phyloP scores from a whole-genome alignment of 2,113 vertebrate genomes.

The Sylvilagus bachmani region DNA sequence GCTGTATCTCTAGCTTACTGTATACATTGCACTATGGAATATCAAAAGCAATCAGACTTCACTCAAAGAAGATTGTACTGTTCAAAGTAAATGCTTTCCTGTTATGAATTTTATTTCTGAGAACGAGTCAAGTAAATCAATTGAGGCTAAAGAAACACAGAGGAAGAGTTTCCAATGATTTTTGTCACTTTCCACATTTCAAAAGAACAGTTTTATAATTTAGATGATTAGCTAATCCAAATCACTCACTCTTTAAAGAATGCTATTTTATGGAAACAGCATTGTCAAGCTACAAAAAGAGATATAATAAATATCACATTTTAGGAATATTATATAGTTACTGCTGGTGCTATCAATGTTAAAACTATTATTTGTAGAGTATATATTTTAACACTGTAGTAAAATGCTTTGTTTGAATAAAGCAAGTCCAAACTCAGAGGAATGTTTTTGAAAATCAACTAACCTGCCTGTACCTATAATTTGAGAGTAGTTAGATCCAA shows the following conservation, averaged over 20 bases:
- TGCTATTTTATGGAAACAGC: not conserved
- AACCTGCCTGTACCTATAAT: conserved; percentile 1
- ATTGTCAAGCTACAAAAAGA: not conserved
- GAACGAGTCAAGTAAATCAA: not conserved
- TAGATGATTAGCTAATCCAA: not conserved
- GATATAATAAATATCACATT: not conserved
- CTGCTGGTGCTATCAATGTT: not conserved
- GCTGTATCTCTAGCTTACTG: conserved; percentile 2
- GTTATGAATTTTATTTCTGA: conserved; percentile 35
- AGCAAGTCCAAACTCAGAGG: not conserved
- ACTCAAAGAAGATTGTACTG: conserved; percentile 20
- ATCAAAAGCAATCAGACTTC: conserved; percentile 61
- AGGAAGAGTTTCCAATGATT: conserved; percentile 52
- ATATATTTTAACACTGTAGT: not conserved
- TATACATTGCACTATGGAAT: conserved; percentile 10
- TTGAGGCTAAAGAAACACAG: conserved; percentile 11
- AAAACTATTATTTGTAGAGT: not conserved
- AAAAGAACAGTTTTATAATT: conserved; percentile 59
- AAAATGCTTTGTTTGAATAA: conserved; percentile 35
- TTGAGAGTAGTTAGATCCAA: not conserved
- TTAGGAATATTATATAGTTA: not conserved
- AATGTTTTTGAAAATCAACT: conserved; percentile 20
- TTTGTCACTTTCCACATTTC: conserved; percentile 27
- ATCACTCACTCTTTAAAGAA: not conserved
- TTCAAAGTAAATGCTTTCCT: conserved; percentile 16